These are phyloP conservation scores for Ichneumon xanthorius DNA, from an alignment of 2,888 invertebrate genomes.

Conservation along the genomic window DNA sequence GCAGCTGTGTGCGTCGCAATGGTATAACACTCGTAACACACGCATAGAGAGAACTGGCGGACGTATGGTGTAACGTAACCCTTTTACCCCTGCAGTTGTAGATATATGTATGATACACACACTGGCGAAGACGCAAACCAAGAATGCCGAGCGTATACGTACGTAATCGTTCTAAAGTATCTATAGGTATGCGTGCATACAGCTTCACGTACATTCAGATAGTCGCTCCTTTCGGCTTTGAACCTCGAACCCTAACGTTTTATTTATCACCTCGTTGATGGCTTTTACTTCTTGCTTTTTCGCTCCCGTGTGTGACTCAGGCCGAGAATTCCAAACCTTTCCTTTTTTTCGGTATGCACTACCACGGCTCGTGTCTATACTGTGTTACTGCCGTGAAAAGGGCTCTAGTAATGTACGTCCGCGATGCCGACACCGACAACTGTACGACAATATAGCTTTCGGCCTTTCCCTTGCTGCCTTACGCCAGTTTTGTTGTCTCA, in stretches of 20 bases:
- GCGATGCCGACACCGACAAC: slow-evolving; percentile 17
- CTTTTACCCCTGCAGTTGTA: slow-evolving; percentile 3
- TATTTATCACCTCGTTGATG: slow-evolving; percentile 82
- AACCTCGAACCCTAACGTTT: slow-evolving; percentile 78
- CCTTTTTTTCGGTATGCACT: slow-evolving; percentile 2
- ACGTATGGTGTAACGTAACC: slow-evolving; percentile 46
- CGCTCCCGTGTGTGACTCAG: slow-evolving; percentile 31
- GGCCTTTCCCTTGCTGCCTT: neutral
- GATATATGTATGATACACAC: slow-evolving; percentile 24
- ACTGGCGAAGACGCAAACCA: slow-evolving; percentile 33
- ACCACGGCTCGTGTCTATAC: neutral
- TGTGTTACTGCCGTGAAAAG: slow-evolving; percentile 1
- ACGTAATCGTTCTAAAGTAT: slow-evolving; percentile 3
- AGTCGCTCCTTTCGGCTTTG: slow-evolving; percentile 50
- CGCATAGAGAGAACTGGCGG: slow-evolving; percentile 2
- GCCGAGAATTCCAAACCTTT: slow-evolving; percentile 25
- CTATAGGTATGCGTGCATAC: neutral
- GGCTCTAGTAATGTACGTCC: slow-evolving; percentile 10
- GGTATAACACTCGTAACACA: slow-evolving; percentile 41
- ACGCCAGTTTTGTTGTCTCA: slow-evolving; percentile 4
- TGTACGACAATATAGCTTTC: neutral
- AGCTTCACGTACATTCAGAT: slow-evolving; percentile 2
- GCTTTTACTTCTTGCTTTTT: slow-evolving; percentile 76
- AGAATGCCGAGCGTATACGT: slow-evolving; percentile 46
- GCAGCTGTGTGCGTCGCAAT: slow-evolving; percentile 29